A percentile compares a stretch with the other conserved stretches of the same genome.
Evolutionary conservation across 2,113 vertebrate species (phyloP).

Genomic region (Nothobranchius kuhntae): DNA sequence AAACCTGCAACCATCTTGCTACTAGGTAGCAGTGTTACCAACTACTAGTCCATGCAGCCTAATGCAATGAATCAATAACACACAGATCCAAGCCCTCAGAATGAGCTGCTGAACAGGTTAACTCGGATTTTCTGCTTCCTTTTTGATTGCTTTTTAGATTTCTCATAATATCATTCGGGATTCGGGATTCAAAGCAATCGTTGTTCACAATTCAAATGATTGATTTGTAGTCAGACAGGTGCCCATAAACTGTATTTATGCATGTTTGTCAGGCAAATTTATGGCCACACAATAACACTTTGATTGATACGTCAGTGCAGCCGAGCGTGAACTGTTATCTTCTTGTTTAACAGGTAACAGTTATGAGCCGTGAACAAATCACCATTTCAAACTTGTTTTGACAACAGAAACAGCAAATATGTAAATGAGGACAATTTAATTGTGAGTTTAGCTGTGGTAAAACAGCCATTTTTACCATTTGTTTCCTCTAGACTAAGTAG

Average conservation of each 20-base stretch:
- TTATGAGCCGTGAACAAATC: slow-evolving; percentile 39
- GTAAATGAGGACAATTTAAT: slow-evolving; percentile 35
- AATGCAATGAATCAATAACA: not conserved
- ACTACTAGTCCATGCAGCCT: not conserved
- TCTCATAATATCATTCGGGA: not conserved
- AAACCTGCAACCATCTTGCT: too few relatives aligned
- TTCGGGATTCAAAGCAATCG: slow-evolving; percentile 8
- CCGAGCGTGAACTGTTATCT: slow-evolving; percentile 21
- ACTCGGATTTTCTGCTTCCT: not conserved
- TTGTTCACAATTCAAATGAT: not conserved
- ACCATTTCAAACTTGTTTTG: slow-evolving; percentile 30
- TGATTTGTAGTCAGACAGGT: slow-evolving; percentile 17
- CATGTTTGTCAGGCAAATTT: slow-evolving; percentile 26
- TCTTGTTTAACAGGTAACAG: slow-evolving; percentile 41
- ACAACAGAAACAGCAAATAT: slow-evolving; percentile 27
- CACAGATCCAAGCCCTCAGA: not conserved
- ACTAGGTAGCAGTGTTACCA: too few relatives aligned
- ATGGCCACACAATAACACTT: slow-evolving; percentile 19
- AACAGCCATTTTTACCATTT: slow-evolving; percentile 10
- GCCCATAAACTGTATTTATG: slow-evolving; percentile 23
- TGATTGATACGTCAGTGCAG: slow-evolving; percentile 12
- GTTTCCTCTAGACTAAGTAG: slow-evolving; percentile 2
- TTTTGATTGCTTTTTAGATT: not conserved
- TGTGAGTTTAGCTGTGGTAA: slow-evolving; percentile 29
- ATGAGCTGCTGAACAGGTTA: not conserved